Conservation (phyloP, 2,888 invertebrate species). For the Plusia festucae region DNA sequence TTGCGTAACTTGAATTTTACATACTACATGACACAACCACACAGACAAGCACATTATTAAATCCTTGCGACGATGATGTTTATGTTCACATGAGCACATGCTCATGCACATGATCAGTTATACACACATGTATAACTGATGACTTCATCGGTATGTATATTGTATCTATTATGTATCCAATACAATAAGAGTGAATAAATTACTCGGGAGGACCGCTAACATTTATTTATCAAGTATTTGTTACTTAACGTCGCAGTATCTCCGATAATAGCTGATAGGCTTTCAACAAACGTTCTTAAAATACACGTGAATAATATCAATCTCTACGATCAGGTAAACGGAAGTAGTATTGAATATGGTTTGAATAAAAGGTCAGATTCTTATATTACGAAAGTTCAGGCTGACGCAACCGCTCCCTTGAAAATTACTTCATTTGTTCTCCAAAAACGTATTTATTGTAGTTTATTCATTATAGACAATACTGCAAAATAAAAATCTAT, state of each 20-base stretch:
- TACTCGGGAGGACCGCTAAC: slow-evolving; percentile 26
- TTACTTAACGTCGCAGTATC: slow-evolving; percentile 40
- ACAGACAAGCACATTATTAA: neutral
- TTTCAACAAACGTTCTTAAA: slow-evolving; percentile 49
- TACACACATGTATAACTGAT: slow-evolving; percentile 51
- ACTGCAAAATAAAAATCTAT: neutral
- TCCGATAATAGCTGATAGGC: slow-evolving; percentile 53
- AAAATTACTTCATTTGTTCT: neutral
- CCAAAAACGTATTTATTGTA: neutral
- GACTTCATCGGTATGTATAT: slow-evolving; percentile 61
- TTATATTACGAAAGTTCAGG: neutral
- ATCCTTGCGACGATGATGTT: slow-evolving; percentile 38
- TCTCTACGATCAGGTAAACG: slow-evolving; percentile 11
- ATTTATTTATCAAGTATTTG: slow-evolving; percentile 42
- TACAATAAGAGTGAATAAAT: slow-evolving; percentile 51
- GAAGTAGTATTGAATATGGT: neutral
- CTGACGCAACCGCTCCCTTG: neutral
- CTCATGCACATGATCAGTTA: no score
- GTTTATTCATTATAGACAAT: neutral
- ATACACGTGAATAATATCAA: slow-evolving; percentile 42
- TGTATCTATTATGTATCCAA: slow-evolving; percentile 40
- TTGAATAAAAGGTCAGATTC: neutral
- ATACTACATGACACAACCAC: neutral
- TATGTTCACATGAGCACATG: slow-evolving; percentile 45
- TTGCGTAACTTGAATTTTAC: neutral